Base-by-base conservation (phyloP, 2,797 vertebrate genomes). In the Falco berigora region DNA sequence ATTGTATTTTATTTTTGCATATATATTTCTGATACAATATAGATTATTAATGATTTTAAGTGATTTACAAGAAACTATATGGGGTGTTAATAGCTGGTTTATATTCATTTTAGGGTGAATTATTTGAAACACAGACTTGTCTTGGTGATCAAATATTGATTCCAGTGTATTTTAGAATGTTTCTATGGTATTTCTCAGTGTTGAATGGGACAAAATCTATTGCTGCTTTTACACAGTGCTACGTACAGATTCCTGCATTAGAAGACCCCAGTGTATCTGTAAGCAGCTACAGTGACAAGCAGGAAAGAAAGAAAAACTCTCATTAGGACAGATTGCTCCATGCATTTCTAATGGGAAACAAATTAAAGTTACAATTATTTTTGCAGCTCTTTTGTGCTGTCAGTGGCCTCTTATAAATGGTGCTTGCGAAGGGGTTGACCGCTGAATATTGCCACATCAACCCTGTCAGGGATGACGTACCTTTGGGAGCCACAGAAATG, bases 361-460 rank as follows among this genome's bases (percentile, higher is more conserved):
- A 92, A 90, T 92, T 87, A 92, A 95, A 93, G n/a, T 62, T 81
- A 73, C 82, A 73, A 68, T 88, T 88, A 61, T 90, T 94, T 90
- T 73, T 6, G 7, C 56, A 66, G 40, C 66, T 75, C 79, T 92
- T 86, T 61, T 72, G 73, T 79, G 80, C 42, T 89, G 82, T 62
- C 83, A 40, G 53, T 76, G 68, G 85, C 81, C 78, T 89, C 81
- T 88, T 55, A 78, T 86, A 92, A 89, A 89, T 72, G 68, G 64
- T 71, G 52, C 19, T 4, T 58, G 42, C 28, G 28, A 77, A 90
- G 52, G 56, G 86, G 52, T 68, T 87, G 88, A 89, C 80, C 3
- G 2, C 71, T 77, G 84, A 55, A 76, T 79, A 88, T 85, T 77
- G 94, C 59, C 82, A 27, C 56, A 82, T 86, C 55, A 76, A 59